A percentile compares a stretch with the other conserved stretches of the same genome.
Conservation (phyloP, 2,113 vertebrate genomes). For the Malaclemys terrapin region DNA sequence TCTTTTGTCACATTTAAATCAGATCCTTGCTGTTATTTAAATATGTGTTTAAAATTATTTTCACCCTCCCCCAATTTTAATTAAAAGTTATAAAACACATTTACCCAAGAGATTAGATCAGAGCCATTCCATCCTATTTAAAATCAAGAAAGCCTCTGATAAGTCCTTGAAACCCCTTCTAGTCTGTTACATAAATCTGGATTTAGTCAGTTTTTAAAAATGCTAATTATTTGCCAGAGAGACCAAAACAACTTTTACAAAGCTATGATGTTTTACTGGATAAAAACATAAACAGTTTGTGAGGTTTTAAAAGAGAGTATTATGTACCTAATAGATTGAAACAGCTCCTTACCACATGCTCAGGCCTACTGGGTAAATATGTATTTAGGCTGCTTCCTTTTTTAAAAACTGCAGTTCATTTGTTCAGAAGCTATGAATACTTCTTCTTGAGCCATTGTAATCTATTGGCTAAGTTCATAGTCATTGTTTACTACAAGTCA, state of each 20-base stretch:
- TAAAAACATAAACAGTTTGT: slow-evolving; percentile 8
- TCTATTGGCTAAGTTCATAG: not conserved
- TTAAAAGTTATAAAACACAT: slow-evolving; percentile 53
- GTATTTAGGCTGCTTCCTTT: not conserved
- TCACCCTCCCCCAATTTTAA: slow-evolving; percentile 33
- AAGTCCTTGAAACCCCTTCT: slow-evolving; percentile 61
- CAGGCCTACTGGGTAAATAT: not conserved
- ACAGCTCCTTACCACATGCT: not conserved
- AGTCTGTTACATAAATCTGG: slow-evolving; percentile 52
- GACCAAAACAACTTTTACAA: slow-evolving; percentile 10
- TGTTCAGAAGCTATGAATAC: not conserved
- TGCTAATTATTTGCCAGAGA: slow-evolving; percentile 62
- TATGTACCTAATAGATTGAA: not conserved
- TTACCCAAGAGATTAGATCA: slow-evolving; percentile 62
- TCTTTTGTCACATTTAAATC: slow-evolving; percentile 30
- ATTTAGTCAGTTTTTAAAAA: slow-evolving; percentile 44
- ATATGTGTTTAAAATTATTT: slow-evolving; percentile 40
- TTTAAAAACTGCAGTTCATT: not conserved
- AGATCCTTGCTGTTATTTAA: slow-evolving; percentile 26
- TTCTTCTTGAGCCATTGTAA: not conserved
- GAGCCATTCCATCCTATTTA: slow-evolving; percentile 46
- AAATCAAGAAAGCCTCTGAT: slow-evolving; percentile 31
- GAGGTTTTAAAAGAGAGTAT: not conserved
- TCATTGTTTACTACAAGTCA: not conserved
- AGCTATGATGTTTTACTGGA: slow-evolving; percentile 10